Evolutionary conservation across 2,113 vertebrate genomes (phyloP), one percentile per base, ranked within the genome.

Genomic region (Murina feae): DNA sequence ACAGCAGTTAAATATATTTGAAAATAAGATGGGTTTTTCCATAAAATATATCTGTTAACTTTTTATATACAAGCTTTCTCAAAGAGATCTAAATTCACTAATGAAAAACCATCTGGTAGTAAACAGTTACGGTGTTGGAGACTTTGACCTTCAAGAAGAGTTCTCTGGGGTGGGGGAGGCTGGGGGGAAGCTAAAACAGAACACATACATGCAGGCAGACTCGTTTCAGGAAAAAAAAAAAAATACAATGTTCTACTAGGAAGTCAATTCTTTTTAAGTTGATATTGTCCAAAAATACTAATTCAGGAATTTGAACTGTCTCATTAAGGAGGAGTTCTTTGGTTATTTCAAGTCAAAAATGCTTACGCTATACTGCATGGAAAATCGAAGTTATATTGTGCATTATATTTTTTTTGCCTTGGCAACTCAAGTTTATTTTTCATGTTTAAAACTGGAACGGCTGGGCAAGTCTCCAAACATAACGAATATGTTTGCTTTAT

Each of bases 1-100:
- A 98, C 98, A 98, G 97, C 98, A 98, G 98, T 98, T 98, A 98
- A 99, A 99, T 98, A 98, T 60, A 96, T 96, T 95, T 98, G 98
- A 98, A 98, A 98, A 99, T 98, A 98, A 98, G 97, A 98, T 97
- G 98, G 96, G 98, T 96, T 97, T 96, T 97, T 98, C 97, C 98
- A 98, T 98, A 98, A 99, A 99, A 99, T 98, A 99, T 96, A 98
- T 97, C 97, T 97, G 97, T 97, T 97, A 97, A 96, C 98, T 98
- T 97, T 98, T 16, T 98, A 98, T 98, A 94, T 98, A 98, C 98
- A 98, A 44, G 79, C 96, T 98, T 98, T 98, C 98, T 98, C 96
- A 98, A 98, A 98, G 97, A 98, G 95, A 97, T 97, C 96, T 97
- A 96, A 90, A 85, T 97, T 97, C 92, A 96, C 97, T 91, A 98